phyloP scores from a whole-genome alignment of 2,888 invertebrate species.

The Cacoxenus indagator region DNA sequence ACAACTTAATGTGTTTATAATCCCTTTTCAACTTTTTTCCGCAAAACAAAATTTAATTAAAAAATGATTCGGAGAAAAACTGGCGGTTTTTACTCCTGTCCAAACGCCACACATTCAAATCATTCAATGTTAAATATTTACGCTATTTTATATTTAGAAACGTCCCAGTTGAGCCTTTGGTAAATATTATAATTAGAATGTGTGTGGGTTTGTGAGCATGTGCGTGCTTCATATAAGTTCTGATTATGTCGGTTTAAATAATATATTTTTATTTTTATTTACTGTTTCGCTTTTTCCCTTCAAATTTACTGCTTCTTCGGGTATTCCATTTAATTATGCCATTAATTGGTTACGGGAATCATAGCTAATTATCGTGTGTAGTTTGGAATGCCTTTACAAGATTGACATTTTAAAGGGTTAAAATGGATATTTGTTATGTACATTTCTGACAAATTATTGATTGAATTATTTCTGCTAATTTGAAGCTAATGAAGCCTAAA shows the following conservation, averaged over 20 bases:
- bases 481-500: no score
- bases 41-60: neutral
- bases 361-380: neutral
- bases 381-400: no score
- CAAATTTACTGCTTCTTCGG: neutral
- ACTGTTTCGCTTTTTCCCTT: neutral
- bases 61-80: no score
- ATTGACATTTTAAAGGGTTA: neutral
- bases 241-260: neutral
- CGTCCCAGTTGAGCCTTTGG: neutral
- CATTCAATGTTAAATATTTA: neutral
- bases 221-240: neutral
- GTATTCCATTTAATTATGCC: neutral
- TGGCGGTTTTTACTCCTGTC: constrained; percentile 5
- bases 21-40: neutral
- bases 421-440: neutral
- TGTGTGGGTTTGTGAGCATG: neutral
- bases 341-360: neutral
- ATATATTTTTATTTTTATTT: neutral
- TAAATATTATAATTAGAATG: neutral
- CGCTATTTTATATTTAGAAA: neutral
- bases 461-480: no score
- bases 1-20: neutral
- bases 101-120: no score
- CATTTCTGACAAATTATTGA: neutral